Base-by-base conservation (phyloP, 2,113 vertebrate genomes). In the Panthera uncia region DNA sequence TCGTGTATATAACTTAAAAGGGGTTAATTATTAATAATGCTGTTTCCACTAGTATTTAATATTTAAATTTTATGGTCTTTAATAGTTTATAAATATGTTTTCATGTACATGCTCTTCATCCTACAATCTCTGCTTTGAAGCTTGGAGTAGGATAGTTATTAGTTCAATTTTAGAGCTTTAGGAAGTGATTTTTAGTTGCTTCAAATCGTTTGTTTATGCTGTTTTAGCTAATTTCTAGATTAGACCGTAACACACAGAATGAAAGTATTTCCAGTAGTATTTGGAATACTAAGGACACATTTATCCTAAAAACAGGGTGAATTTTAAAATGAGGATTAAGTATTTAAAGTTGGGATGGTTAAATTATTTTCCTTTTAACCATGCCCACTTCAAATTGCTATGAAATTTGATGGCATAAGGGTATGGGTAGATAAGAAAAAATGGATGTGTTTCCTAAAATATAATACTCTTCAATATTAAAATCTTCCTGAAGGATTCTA, bases 401-500 rank as follows among this genome's bases (percentile, higher is more conserved):
- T 50, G 25, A 91, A 96, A 21, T 76, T 74, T 91, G 80, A 84
- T 94, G 68, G 89, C 61, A 2, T 84, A 31, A 15, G 36, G 4
- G 1, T 89, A 27, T 71, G 13, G 69, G 0, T 63, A 0, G 90
- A 4, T 90, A 76, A 85, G 48, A 63, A 90, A 73, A 45, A 78
- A n/a, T 89, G 23, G 16, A n/a, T 89, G 25, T 82, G 65, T 95
- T 55, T 89, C 57, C 33, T 84, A 81, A 93, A 80, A 45, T 74
- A 27, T 13, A 68, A 48, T 84, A 68, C 10, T 94, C 94, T 80
- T 14, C 38, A 31, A 78, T 89, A 71, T 97, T 65, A 92, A 89
- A 86, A 4, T 98, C 96, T 98, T 96, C 12, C 48, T 93, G 18
- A 95, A 99, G 99, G 99, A 99, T 98, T 99, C 99, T 97, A 99